Evolutionary conservation across 1,140 invertebrate genomes (phyloP), one percentile per base, ranked within the genome.

Genomic region (Copidosoma floridanum): DNA sequence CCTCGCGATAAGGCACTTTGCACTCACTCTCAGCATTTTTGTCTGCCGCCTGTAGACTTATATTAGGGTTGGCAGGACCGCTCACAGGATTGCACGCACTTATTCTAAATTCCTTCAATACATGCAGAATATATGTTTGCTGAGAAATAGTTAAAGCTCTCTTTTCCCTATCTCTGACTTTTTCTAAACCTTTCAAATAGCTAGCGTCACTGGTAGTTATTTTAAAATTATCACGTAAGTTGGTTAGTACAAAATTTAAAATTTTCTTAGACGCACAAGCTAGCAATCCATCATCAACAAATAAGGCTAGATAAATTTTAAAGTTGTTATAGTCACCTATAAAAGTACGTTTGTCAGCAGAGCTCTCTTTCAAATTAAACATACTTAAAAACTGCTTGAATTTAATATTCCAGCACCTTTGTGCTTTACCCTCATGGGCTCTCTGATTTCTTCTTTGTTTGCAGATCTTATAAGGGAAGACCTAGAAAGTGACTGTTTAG

Each of bases 1-100:
- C 59, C 54, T 80, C 66, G 26, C 68, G 66, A 50, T 71, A 79
- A 2, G 72, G 73, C 43, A 75, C 70, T 37, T 51, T 7, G 18
- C n/a, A 26, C 12, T 18, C 12, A 20, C 21, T 2, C 10, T 47
- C 37, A 2, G 40, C 43, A 12, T 41, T 48, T 5, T 6, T 1
- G 3, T 35, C 16, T 7, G 2, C 32, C 35, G 60, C 51, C 8
- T 24, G 8, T 4, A 61, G 35, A 2, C 57, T 53, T 1, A 20
- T 37, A 21, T 27, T 41, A 51, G 37, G 6, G 27, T 65, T 64
- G 11, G 61, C 18, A 14, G 68, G 71, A 16, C 63, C 68, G 7
- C 20, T n/a, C 7, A 65, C 38, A 12, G 65, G 46, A 2, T 72
- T 68, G 5, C 46, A 69, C 44, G 65, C 51, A 10, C 3, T 20